These are phyloP conservation scores for Leucoraja erinaceus DNA, from an alignment of 2,113 vertebrate genomes.

Conservation along the genomic window DNA sequence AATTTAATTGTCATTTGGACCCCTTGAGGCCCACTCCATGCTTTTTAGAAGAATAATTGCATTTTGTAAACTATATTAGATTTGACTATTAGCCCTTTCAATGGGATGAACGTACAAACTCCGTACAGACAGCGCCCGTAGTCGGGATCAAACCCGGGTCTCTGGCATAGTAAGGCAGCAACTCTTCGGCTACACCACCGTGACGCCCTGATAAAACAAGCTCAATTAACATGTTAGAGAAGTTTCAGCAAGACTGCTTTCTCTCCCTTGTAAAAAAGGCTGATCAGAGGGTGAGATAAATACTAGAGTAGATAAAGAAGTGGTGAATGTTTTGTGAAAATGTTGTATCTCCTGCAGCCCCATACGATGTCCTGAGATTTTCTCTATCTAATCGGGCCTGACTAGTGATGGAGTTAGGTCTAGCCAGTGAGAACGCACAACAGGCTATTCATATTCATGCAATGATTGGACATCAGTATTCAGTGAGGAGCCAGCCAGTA, in stretches of 20 bases:
- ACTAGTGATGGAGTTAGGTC: background rate
- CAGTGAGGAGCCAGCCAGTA: background rate
- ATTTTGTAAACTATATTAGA: no score
- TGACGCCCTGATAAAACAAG: no score
- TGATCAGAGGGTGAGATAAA: background rate
- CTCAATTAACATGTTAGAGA: background rate
- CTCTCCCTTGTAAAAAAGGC: background rate
- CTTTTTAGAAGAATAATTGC: no score
- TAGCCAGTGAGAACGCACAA: background rate
- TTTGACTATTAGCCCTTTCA: no score
- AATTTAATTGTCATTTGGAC: no score
- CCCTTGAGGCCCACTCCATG: no score
- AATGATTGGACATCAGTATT: background rate
- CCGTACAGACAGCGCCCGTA: no score
- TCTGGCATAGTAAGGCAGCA: no score
- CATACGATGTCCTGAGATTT: background rate
- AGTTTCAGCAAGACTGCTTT: background rate
- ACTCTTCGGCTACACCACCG: no score
- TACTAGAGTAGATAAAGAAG: no score
- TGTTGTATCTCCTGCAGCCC: background rate
- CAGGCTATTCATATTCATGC: background rate
- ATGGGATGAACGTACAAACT: no score
- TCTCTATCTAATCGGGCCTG: background rate
- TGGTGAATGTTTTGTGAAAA: background rate
- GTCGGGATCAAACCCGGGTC: no score